Conservation (phyloP, 2,888 invertebrate genomes). For the Ceramica pisi region DNA sequence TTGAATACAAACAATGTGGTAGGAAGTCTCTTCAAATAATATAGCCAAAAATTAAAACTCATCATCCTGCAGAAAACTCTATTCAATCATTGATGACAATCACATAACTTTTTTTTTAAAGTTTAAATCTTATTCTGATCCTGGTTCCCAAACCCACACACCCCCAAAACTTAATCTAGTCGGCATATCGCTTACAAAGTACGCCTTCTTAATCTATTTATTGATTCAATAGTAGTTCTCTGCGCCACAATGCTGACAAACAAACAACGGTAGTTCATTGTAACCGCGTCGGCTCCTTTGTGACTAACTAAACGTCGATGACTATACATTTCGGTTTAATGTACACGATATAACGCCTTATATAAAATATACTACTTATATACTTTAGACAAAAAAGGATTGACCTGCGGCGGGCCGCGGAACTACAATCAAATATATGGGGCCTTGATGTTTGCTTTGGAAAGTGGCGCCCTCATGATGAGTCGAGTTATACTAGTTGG, state of each 20-base stretch:
- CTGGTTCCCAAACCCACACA: slow-evolving; percentile 40
- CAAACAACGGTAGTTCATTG: slow-evolving; percentile 81
- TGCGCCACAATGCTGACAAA: slow-evolving; percentile 71
- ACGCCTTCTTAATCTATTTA: slow-evolving; percentile 86
- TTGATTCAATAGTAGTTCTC: slow-evolving; percentile 81
- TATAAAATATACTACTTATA: slow-evolving; percentile 54
- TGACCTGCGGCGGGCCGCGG: slow-evolving; percentile 10
- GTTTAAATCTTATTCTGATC: slow-evolving; percentile 13
- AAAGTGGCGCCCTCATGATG: slow-evolving; percentile 17
- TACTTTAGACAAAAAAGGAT: slow-evolving; percentile 1
- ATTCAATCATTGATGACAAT: no score
- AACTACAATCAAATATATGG: neutral
- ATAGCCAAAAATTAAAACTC: no score
- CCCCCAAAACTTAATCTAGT: slow-evolving; percentile 71
- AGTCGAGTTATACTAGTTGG: neutral
- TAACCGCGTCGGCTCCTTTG: slow-evolving; percentile 69
- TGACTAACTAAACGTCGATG: slow-evolving; percentile 60
- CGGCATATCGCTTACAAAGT: slow-evolving; percentile 86
- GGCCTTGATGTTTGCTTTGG: neutral
- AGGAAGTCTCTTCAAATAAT: no score
- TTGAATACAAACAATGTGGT: no score
- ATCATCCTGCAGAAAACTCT: no score
- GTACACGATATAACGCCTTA: slow-evolving; percentile 60
- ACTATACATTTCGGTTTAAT: slow-evolving; percentile 59
- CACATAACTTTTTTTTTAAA: neutral